Base-by-base conservation (phyloP, 1,140 invertebrate species). In the Tetranychus cinnabarinus region DNA sequence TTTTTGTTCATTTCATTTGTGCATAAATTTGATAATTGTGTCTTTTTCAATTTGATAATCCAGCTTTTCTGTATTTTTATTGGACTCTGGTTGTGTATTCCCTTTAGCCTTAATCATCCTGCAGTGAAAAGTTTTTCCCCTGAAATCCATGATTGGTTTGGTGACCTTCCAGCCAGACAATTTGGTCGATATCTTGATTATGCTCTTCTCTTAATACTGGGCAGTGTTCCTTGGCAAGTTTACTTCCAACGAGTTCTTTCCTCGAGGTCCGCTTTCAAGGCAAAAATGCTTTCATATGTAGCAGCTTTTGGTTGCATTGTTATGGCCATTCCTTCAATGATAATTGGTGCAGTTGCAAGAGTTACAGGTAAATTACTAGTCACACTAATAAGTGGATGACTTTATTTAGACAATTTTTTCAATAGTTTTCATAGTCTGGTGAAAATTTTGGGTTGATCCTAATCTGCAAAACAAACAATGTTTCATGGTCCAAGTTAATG, bases 171-270 rank as follows among this genome's bases (percentile, higher is more conserved):
- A 77, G 83, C 8, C 72, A 80, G 0, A 72, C 79, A 6, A 81
- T 86, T 83, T 50, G 88, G 85, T 70, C 80, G 78, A 58, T 98
- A 96, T 71, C 69, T 91, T 33, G 95, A 98, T 75, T 83, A 86
- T 65, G 88, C 85, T 34, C 75, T 98, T 59, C 76, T 98, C 56
- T 77, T 97, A 8, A 78, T 96, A 52, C 95, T 97, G 68, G 95
- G 95, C 8, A 95, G 95, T 35, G 97, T 98, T 67, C 95, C 95
- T 0, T 98, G 95, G 95, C 89, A 93, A 80, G 91, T 96, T 3
- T 97, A 97, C 71, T 97, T 97, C 74, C 95, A 98, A 76, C 76
- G 95, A 50, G 93, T 98, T 0, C 74, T 98, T 59, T 96, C 91
- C 46, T 90, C 88, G 65, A 92, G 91, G 76, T 88, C 88, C 1